Evolutionary conservation across 2,797 vertebrate species (phyloP).

Genomic region (Steatocranus sp.): DNA sequence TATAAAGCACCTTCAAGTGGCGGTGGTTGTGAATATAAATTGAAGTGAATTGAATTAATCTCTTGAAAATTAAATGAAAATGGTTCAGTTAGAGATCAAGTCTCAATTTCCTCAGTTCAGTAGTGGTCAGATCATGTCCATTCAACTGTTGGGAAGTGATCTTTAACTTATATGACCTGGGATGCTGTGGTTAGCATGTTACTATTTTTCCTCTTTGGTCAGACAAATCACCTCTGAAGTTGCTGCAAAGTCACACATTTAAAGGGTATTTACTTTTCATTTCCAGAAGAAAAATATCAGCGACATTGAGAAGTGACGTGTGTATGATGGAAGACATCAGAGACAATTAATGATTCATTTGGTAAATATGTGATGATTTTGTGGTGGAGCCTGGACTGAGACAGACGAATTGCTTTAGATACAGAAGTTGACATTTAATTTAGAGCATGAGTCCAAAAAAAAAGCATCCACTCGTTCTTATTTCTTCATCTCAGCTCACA

Average conservation of each 20-base stretch:
- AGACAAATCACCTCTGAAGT: background rate
- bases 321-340: background rate
- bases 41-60: background rate
- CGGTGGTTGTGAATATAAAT: background rate
- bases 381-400: background rate
- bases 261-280: background rate
- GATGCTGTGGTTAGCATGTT: background rate
- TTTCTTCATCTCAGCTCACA: background rate
- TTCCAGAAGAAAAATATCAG: background rate
- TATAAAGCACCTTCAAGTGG: too few species aligned
- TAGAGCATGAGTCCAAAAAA: conserved; percentile 10
- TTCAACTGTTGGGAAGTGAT: background rate
- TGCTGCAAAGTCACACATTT: background rate
- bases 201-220: conserved; percentile 13
- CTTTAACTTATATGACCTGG: conserved; percentile 31
- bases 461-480: background rate
- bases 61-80: background rate
- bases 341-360: conserved; percentile 5
- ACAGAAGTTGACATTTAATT: conserved; percentile 30
- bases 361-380: conserved; percentile 15
- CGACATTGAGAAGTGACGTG: background rate
- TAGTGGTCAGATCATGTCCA: conserved; percentile 13
- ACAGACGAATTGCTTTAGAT: conserved; percentile 6
- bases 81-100: background rate
- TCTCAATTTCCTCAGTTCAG: background rate